Base-by-base conservation (phyloP, 1,140 invertebrate genomes). In the Wasmannia auropunctata region DNA sequence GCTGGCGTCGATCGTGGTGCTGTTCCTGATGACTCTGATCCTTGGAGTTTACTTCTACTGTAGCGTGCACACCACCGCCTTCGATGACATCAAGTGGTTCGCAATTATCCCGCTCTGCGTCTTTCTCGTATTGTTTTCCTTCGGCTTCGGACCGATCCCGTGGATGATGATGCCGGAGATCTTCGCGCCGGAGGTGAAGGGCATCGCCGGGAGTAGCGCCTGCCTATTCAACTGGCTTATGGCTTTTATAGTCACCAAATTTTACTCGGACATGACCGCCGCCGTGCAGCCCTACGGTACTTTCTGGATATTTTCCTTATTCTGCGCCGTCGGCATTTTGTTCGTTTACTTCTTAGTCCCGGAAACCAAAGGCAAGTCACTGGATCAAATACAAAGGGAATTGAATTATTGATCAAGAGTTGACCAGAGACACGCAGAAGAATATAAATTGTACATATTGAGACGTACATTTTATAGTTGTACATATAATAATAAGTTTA, bases 311-410 rank as follows among this genome's bases (percentile, higher is more conserved):
- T 99, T 98, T 92, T 96, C 97, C 7, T 96, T 95, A 4, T 95
- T 98, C 63, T 97, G 97, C 75, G 92, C 96, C 0, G 2, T 98
- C 14, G 97, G 97, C 8, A 95, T 96, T 43, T 70, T 97, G 3
- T 98, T 99, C 87, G 96, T 98, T n/a, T 96, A 96, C 87, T 95
- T 97, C 62, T 93, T 98, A 22, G 96, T 99, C 7, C 98, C 98
- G 0, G 98, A 99, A 94, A 99, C 98, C 0, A 99, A 98, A 95
- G 98, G 98, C 11, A 98, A 98, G 93, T 97, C 96, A 54, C 94
- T 98, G 5, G 97, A 98, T 72, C 97, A 99, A 94, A 98, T 99
- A 91, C 97, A 97, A 93, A 91, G 94, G 4, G 95, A 97, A 88
- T 93, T 98, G 19, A 94, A 93, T 28, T 93, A 95, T 10, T 86